Percentiles rank a stretch among this genome's conserved stretches.
phyloP scores from a whole-genome alignment of 2,113 vertebrate genomes.

The Semnornis frantzii region DNA sequence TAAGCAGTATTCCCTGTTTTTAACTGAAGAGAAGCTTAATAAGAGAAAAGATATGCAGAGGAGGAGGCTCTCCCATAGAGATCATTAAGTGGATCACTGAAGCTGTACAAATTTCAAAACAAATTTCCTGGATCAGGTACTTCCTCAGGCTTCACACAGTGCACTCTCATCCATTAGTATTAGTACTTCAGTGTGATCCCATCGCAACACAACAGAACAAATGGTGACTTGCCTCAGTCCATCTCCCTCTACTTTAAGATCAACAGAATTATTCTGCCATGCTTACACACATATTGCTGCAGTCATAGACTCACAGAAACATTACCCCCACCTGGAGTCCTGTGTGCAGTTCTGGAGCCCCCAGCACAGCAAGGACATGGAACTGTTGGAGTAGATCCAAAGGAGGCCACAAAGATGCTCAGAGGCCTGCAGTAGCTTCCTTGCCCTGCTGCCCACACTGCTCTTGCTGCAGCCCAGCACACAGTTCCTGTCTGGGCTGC shows the following conservation, averaged over 20 bases:
- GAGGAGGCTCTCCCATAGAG: background rate
- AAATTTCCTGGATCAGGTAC: background rate
- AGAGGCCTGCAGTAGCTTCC: too few relatives aligned
- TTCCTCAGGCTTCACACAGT: background rate
- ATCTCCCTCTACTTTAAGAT: background rate
- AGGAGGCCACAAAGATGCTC: too few relatives aligned
- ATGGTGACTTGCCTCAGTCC: background rate
- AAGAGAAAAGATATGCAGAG: background rate
- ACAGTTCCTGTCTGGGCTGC: too few relatives aligned
- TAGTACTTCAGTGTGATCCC: background rate
- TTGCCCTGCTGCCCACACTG: too few relatives aligned
- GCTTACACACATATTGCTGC: accelerated
- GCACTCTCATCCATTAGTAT: background rate
- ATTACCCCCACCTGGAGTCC: too few relatives aligned
- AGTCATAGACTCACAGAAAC: too few relatives aligned
- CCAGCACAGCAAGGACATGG: too few relatives aligned
- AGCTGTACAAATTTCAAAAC: background rate
- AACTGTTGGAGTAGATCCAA: too few relatives aligned
- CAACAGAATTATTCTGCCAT: background rate
- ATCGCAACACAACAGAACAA: accelerated
- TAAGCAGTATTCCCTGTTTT: background rate
- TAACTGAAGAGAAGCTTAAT: background rate
- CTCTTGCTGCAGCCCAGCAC: too few relatives aligned
- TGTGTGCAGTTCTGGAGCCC: too few relatives aligned
- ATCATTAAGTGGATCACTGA: background rate